Conservation (phyloP, 53 echinoderm and acorn worm species). For the Henricia sp. region DNA sequence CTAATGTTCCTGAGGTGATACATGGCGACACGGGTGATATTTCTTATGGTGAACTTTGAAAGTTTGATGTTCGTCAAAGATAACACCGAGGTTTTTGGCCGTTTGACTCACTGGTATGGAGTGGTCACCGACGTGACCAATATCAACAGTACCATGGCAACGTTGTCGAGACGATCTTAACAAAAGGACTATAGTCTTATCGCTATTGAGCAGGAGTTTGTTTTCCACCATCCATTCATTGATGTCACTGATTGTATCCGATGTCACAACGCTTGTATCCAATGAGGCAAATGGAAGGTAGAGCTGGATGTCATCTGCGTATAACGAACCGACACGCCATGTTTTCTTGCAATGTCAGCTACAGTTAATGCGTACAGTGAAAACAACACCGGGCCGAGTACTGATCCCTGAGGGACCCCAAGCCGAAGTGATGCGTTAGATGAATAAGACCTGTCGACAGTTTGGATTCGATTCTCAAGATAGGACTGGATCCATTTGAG, state of each 20-base stretch:
- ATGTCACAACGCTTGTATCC: neutral
- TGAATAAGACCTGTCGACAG: neutral
- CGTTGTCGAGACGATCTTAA: no score
- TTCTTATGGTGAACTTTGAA: neutral
- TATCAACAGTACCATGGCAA: no score
- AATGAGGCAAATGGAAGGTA: neutral
- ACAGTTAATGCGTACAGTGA: neutral
- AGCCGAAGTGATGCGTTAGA: neutral
- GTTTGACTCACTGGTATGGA: neutral
- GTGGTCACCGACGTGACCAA: neutral
- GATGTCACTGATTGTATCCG: neutral
- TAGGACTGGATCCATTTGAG: no score
- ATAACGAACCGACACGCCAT: neutral
- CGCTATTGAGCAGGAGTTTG: slow-evolving; percentile 18
- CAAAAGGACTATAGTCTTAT: slow-evolving; percentile 4
- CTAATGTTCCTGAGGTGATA: no score
- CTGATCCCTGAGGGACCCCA: slow-evolving; percentile 29
- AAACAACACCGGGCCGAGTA: slow-evolving; percentile 20
- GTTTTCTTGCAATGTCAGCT: neutral
- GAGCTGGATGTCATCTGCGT: no score
- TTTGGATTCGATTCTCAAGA: no score
- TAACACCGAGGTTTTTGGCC: neutral
- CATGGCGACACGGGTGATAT: no score
- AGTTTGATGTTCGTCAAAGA: neutral
- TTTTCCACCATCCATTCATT: slow-evolving; percentile 16